Base-by-base conservation (phyloP, 53 echinoderm and acorn worm species). In the Holothuria scabra region DNA sequence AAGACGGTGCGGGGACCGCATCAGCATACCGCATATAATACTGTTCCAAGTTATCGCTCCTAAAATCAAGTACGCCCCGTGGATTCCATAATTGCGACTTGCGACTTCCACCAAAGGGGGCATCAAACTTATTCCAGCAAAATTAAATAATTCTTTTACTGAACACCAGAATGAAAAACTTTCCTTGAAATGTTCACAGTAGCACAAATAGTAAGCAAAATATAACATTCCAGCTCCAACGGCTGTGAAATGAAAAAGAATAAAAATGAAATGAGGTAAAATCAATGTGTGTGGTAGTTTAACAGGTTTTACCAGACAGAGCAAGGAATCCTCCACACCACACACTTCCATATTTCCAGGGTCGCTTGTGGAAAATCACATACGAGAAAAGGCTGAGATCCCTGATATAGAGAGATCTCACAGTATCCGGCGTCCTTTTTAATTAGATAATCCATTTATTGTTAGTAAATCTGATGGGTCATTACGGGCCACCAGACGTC, bases 21-120 rank as follows among this genome's bases (percentile, higher is more conserved):
- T 14, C 52, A 49, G 4, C 13, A 55, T 28, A 3, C 75, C 75
- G 46, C 75, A 75, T 10, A 28, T 28, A 23, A 75, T 49, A 26
- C 75, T 24, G 56, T 75, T 75, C 75, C 75, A 75, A 3, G 56
- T 29, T 23, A 75, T n/a, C 2, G 75, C 75, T 49, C 75, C 75
- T 13, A 75, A 24, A 2, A 75, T 13, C 28, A 75, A 28, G 8
- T 49, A 75, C 28, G 75, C 37, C 6, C 75, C 55, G 14, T 55
- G 21, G 19, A 49, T 22, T 21, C 75, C 75, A 26, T 75, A 75
- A 24, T 49, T 14, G 9, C 49, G 23, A 44, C 56, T 23, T 13
- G 23, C 13, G 10, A 55, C 10, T 14, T 26, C 75, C 46, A 75
- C 46, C 18, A 75, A 75, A 11, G 75, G 75, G 25, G 75, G 75